Evolutionary conservation across 2,888 invertebrate genomes (phyloP), one percentile per base, ranked within the genome.

Genomic region (Anthophora plumipes): DNA sequence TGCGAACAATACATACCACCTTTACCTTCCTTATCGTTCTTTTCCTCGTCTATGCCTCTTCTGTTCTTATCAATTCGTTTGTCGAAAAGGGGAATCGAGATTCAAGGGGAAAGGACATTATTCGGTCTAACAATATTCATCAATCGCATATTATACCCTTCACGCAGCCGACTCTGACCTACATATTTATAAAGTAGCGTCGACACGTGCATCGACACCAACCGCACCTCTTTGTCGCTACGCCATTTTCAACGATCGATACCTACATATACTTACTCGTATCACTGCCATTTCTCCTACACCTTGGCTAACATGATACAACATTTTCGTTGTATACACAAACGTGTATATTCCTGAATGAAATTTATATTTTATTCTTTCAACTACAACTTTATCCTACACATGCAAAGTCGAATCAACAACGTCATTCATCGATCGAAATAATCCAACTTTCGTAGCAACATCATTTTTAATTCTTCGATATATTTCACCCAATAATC

Each of bases 1-100:
- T 98, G 94, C 7, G 41, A 48, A 84, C 69, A 8, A 55, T 25
- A 25, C 3, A 12, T 1, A 3, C 14, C 12, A 12, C 25, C 39
- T 14, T 41, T 39, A n/a, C 3, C 22, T 39, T 22, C 3, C 22
- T 11, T 12, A 52, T 11, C 4, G 0, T 39, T 17, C n/a, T n/a
- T 54, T 20, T 14, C 43, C 11, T 12, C 17, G 2, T n/a, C n/a
- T n/a, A n/a, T n/a, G n/a, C n/a, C n/a, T n/a, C n/a, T n/a, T n/a
- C n/a, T n/a, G n/a, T n/a, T n/a, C 11, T 22, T 59, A 54, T 25
- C 4, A 25, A 25, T 17, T 37, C 43, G 8, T 12, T 6, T 14
- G 3, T 12, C 5, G 4, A 1, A 55, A 12, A 25, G 4, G 4
- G 31, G 31, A 31, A 3, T 31, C 31, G 4, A 31, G 31, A 31